Conservation (phyloP, 2,113 vertebrate genomes). For the Spea multiplicata region DNA sequence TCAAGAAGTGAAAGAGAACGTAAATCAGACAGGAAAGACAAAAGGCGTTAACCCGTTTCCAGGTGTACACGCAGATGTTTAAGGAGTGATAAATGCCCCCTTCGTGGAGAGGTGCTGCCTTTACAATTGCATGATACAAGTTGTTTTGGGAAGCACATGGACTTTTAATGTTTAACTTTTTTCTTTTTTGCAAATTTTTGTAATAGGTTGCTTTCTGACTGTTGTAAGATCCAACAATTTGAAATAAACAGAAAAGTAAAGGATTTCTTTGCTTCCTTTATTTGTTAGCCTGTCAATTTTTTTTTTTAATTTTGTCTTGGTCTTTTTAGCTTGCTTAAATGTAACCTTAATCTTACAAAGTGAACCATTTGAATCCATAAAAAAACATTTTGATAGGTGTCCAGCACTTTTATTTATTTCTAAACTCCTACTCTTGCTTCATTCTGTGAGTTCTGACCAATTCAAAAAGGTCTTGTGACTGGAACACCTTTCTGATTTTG, state of each 20-base stretch:
- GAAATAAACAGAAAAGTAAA: conserved; percentile 66
- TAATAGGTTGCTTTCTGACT: conserved; percentile 76
- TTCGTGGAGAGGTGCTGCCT: conserved; percentile 72
- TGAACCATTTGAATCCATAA: not conserved
- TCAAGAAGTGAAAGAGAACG: conserved; percentile 88
- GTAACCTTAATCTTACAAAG: not conserved
- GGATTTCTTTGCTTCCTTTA: conserved; percentile 75
- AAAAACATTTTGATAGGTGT: not conserved
- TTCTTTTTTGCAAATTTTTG: conserved; percentile 80
- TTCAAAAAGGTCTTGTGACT: not conserved
- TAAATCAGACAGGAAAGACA: conserved; percentile 97
- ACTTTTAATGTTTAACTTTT: conserved; percentile 59
- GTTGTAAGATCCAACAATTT: conserved; percentile 71
- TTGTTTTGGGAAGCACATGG: conserved; percentile 73
- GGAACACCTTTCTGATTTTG: not conserved
- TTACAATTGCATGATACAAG: conserved; percentile 82
- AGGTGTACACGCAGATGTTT: conserved; percentile 65
- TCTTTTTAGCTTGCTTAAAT: not conserved
- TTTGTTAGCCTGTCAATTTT: conserved; percentile 20
- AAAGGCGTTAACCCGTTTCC: conserved; percentile 85
- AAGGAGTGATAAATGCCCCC: conserved; percentile 68
- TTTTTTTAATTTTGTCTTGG: too few relatives aligned
- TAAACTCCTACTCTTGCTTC: not conserved
- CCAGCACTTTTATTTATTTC: not conserved
- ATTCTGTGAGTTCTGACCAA: not conserved